phyloP scores from a whole-genome alignment of 2,888 invertebrate species.

The Sericinus montela region DNA sequence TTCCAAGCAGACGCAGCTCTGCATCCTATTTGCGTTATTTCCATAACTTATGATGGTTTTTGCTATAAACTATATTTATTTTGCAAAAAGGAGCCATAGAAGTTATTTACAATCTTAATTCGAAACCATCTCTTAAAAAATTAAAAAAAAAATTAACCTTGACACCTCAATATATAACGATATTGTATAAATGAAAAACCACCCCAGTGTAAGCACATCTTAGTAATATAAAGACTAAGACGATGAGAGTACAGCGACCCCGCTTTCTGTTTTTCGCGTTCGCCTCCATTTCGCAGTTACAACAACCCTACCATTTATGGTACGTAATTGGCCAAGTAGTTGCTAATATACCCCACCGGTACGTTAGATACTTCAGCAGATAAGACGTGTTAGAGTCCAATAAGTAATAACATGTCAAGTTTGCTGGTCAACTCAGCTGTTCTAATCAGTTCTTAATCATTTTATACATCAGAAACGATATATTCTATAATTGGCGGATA shows the following conservation, averaged over 20 bases:
- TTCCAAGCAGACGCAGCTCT: too few species aligned
- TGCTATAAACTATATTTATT: too few species aligned
- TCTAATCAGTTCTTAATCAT: slow-evolving; percentile 2
- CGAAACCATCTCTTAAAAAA: too few species aligned
- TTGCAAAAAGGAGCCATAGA: too few species aligned
- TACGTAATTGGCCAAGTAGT: slow-evolving; percentile 25
- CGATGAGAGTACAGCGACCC: slow-evolving; percentile 24
- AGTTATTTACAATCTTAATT: too few species aligned
- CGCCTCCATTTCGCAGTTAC: slow-evolving; percentile 18
- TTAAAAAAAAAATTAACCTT: too few species aligned
- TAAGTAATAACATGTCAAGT: slow-evolving; percentile 9
- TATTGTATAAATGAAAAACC: slow-evolving; percentile 6
- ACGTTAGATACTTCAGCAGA: neutral
- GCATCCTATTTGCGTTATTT: too few species aligned
- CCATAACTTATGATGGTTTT: too few species aligned
- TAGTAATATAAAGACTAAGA: slow-evolving; percentile 30
- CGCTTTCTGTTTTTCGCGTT: slow-evolving; percentile 30
- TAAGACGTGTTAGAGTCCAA: slow-evolving; percentile 8
- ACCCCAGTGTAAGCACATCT: slow-evolving; percentile 20
- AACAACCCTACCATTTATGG: slow-evolving; percentile 24
- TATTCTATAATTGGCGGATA: too few species aligned
- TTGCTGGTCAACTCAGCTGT: neutral
- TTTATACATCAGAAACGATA: neutral
- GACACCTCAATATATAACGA: too few species aligned
- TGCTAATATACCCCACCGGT: slow-evolving; percentile 13